Base-by-base conservation (phyloP, 64 coral and sea anemone species). In the Actinia equina region DNA sequence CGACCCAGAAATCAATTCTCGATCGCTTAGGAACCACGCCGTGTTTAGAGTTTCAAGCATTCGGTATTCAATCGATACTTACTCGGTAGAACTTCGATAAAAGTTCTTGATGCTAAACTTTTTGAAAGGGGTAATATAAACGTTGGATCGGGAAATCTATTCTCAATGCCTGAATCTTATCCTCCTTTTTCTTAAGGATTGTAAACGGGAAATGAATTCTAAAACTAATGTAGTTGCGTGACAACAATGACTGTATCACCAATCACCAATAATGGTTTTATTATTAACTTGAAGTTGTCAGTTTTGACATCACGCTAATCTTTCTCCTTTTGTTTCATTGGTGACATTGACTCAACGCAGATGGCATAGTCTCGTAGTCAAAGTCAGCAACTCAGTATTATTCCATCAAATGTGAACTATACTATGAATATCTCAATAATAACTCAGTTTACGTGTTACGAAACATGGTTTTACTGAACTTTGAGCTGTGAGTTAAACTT, bases 311-410 rank as follows among this genome's bases (percentile, higher is more conserved):
- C 69, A 74, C 69, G 69, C 69, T 27, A 74, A 74, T 74, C 7
- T 37, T 15, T 74, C 16, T 74, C 3, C 46, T 26, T 74, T 74
- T 74, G 20, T 18, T 74, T 30, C 11, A 27, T 13, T 74, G 69
- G 69, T 74, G 69, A 74, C 69, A 74, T 74, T 41, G n/a, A 30
- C 26, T 14, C 26, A 74, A 42, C 69, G 14, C 69, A 74, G 69
- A 74, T 74, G 69, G 69, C 69, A 74, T 74, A 74, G 27, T 41
- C 69, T 74, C 69, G 69, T 74, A 27, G 69, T 74, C 69, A 74
- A 30, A 74, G 69, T 42, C 62, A 65, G 6, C 62, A 65, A 65
- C 55, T 57, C 6, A 7, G 55, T 57, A 57, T 57, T 16, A 57
- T 7, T 13, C 15, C 13, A 7, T 57, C n/a, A 65, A 65, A 65